phyloP scores from a whole-genome alignment of 2,797 vertebrate species.

The Coendou prehensilis region DNA sequence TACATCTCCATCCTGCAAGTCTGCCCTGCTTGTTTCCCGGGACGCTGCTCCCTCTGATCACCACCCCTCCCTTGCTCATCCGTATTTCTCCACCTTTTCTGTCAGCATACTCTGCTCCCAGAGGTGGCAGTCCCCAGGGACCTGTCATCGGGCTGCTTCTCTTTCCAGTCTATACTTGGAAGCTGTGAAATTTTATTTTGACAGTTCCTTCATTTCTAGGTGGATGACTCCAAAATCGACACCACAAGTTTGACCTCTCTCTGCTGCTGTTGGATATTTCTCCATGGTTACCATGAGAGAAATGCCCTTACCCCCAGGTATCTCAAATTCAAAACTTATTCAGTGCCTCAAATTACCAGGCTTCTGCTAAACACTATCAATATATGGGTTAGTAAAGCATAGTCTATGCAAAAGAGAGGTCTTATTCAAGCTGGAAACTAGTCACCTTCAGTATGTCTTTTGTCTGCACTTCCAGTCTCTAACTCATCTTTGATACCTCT shows the following conservation, averaged over 20 bases:
- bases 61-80: neutral
- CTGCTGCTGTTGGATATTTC: slow-evolving; percentile 2
- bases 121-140: neutral
- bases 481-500: neutral
- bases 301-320: neutral
- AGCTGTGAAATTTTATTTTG: slow-evolving; percentile 68
- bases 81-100: neutral
- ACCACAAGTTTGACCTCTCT: slow-evolving; percentile 46
- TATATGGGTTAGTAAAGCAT: slow-evolving; percentile 27
- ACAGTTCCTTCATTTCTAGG: slow-evolving; percentile 73
- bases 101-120: neutral
- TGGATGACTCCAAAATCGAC: slow-evolving; percentile 58
- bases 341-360: slow-evolving; percentile 11
- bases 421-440: neutral
- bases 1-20: neutral
- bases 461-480: neutral
- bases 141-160: slow-evolving; percentile 37
- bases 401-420: neutral
- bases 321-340: slow-evolving; percentile 68
- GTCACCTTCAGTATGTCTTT: neutral
- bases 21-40: neutral
- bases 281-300: slow-evolving; percentile 51
- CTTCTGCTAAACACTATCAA: neutral
- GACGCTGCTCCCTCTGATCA: neutral
- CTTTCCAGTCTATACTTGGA: slow-evolving; percentile 39